Evolutionary conservation across 2,113 vertebrate species (phyloP).

Genomic region (Sisor rabdophorus): DNA sequence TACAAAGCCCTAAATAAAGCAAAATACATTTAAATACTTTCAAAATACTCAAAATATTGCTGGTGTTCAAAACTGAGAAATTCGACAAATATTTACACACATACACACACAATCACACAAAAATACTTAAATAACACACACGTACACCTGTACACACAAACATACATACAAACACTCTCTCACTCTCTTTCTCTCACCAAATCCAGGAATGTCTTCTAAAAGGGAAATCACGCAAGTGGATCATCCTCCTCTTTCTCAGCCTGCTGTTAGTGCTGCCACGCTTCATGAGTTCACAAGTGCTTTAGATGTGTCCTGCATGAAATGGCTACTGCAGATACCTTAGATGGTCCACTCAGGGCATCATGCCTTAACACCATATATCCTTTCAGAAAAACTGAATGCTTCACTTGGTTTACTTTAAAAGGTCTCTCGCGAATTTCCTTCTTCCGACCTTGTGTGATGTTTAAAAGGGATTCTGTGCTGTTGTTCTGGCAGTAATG

Average conservation of each 20-base stretch:
- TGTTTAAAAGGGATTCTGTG: constrained; percentile 50
- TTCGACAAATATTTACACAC: background rate
- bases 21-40: too few species aligned
- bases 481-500: constrained; percentile 70
- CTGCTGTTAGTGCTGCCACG: constrained; percentile 71
- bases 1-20: too few species aligned
- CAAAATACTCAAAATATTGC: too few species aligned
- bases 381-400: background rate
- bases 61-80: too few species aligned
- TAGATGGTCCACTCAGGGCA: constrained; percentile 7
- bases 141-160: background rate
- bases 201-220: constrained; percentile 98
- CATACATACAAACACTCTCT: background rate
- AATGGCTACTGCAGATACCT: constrained; percentile 39
- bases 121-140: too few species aligned
- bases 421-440: background rate
- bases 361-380: background rate
- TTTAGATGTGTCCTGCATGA: constrained; percentile 29
- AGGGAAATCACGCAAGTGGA: constrained; percentile 91
- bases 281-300: constrained; percentile 62
- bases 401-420: background rate
- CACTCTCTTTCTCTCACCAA: constrained; percentile 78
- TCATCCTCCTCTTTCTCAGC: constrained; percentile 78
- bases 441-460: background rate
- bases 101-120: background rate